Conservation (phyloP, 2,113 vertebrate species). For the Rhinoderma darwinii region DNA sequence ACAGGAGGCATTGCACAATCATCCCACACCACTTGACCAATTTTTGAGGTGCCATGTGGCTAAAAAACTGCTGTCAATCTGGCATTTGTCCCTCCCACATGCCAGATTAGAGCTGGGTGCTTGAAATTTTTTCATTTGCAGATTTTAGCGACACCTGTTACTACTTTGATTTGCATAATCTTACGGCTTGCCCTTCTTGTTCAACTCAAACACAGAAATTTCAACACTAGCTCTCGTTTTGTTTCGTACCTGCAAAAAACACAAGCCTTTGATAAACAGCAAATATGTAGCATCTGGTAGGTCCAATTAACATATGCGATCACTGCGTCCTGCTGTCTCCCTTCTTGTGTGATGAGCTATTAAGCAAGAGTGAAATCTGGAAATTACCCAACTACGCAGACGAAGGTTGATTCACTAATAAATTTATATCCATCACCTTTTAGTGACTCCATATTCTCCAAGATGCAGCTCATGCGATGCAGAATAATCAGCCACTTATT, state of each 20-base stretch:
- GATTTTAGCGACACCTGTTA: no score
- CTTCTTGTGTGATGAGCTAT: constrained; percentile 20
- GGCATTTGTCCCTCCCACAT: no score
- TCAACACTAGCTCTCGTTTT: not conserved
- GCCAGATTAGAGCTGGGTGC: no score
- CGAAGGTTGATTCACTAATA: constrained; percentile 44
- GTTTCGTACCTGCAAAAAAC: not conserved
- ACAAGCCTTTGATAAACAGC: not conserved
- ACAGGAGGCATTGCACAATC: no score
- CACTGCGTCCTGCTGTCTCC: not conserved
- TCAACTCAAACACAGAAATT: no score
- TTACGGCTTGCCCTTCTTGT: no score
- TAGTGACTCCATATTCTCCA: constrained; percentile 37
- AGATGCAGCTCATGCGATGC: constrained; percentile 25
- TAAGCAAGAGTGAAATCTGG: constrained; percentile 30
- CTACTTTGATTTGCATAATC: no score
- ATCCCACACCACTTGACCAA: no score
- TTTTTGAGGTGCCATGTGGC: no score
- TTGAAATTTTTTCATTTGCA: no score
- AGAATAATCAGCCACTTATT: constrained; percentile 50
- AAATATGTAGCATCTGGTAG: constrained; percentile 5
- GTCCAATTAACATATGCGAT: constrained; percentile 14
- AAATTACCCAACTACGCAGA: constrained; percentile 17
- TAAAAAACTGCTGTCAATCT: no score
- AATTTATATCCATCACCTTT: constrained; percentile 48